These are phyloP conservation scores for Poecile atricapillus DNA, from an alignment of 2,113 vertebrate species.

Conservation along the genomic window DNA sequence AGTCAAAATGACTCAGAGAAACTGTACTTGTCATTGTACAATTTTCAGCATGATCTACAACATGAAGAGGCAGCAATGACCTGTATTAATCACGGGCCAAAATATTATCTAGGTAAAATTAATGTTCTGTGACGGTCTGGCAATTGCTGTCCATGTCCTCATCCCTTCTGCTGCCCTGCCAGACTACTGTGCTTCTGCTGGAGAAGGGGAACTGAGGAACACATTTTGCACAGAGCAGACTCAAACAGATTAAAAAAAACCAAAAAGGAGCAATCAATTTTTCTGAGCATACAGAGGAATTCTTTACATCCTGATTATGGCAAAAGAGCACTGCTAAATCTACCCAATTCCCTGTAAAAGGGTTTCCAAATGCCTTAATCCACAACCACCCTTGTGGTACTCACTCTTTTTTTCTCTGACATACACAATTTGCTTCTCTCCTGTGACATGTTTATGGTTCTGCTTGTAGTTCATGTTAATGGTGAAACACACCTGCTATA, in stretches of 20 bases:
- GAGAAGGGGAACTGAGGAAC: neutral
- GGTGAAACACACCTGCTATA: neutral
- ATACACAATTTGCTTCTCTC: neutral
- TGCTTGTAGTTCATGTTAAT: neutral
- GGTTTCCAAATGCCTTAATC: neutral
- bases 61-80: neutral
- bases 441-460: neutral
- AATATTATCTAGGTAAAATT: conserved; percentile 29
- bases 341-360: neutral
- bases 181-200: neutral
- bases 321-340: neutral
- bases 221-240: neutral
- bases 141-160: neutral
- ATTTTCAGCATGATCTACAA: conserved; percentile 32
- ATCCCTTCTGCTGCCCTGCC: neutral
- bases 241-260: neutral
- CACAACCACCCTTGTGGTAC: neutral
- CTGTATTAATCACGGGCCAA: conserved; percentile 3
- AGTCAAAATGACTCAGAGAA: conserved; percentile 36
- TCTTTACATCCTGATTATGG: neutral
- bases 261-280: neutral
- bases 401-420: neutral
- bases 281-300: neutral
- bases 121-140: neutral
- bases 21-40: conserved; percentile 11